A percentile compares a stretch with the other conserved stretches of the same genome.
Conservation (phyloP, 2,797 vertebrate species). For the Channallabes apus region DNA sequence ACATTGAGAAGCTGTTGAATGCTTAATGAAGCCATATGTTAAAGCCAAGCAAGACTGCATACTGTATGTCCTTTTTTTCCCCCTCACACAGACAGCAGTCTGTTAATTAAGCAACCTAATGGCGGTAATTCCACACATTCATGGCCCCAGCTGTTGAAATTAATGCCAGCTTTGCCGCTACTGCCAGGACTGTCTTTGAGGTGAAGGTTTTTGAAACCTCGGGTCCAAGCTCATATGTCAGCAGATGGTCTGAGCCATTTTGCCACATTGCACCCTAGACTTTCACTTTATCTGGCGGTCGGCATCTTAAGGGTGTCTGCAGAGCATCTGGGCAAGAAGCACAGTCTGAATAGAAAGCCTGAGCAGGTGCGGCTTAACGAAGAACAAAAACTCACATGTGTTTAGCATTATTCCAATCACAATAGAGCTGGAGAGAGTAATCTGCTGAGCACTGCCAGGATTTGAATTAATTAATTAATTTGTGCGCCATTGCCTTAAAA, state of each 20-base stretch:
- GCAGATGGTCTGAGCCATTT: constrained; percentile 56
- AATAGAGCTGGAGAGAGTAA: constrained; percentile 26
- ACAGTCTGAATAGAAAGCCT: constrained; percentile 44
- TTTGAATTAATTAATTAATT: constrained; percentile 53
- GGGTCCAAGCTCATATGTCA: constrained; percentile 53
- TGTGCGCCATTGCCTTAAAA: constrained; percentile 50
- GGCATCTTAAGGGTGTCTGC: constrained; percentile 8
- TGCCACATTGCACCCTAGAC: constrained; percentile 45
- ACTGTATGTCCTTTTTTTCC: background rate
- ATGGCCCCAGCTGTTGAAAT: too few species aligned
- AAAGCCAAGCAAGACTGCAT: background rate
- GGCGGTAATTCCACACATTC: too few species aligned
- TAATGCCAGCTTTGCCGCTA: too few species aligned
- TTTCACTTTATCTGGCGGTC: constrained; percentile 49
- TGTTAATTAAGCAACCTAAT: background rate
- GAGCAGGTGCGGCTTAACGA: constrained; percentile 41
- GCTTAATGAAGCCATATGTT: constrained; percentile 37
- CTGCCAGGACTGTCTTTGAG: too few species aligned
- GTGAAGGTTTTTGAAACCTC: too few species aligned
- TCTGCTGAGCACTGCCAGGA: constrained; percentile 29
- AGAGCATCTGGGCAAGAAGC: constrained; percentile 5
- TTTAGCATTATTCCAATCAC: constrained; percentile 14
- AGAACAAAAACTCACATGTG: constrained; percentile 38
- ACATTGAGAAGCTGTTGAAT: background rate
- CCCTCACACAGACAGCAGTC: background rate